Base-by-base conservation (phyloP, 92 coral and sea anemone species). In the Phymanthus crucifer region DNA sequence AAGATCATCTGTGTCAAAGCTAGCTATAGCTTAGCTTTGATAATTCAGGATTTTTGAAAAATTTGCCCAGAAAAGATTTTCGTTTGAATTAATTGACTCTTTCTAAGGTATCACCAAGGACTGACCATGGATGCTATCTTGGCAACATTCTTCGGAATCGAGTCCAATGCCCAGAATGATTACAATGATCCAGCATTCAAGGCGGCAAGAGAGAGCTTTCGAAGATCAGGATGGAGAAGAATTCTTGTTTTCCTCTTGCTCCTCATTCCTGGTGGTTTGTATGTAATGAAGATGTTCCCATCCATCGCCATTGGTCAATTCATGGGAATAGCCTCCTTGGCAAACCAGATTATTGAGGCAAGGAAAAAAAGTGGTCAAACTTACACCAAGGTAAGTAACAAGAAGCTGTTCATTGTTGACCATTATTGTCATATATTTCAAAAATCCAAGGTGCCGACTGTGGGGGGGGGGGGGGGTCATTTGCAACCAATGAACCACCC, bases 41-140 rank as follows among this genome's bases (percentile, higher is more conserved):
- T n/a, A n/a, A n/a, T n/a, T n/a, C 3, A 37, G 40, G 40, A 10
- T 38, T 4, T 38, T 1, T 10, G 18, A 10, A 43, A 2, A 2
- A 0, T 43, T 10, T 43, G 14, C 1, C 0, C 17, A 43, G 48
- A 43, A 11, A 6, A 43, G 10, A 43, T 4, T 38, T 38, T 38
- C 13, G 14, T 10, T 43, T 43, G 14, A 6, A 43, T 43, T 43
- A 2, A 43, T 10, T 6, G 14, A 43, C 14, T 43, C 13, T 43
- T 10, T 43, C 14, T 43, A 45, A 83, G 91, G 77, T 87, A 57
- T 70, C 47, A 64, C n/a, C 91, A 90, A 71, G 83, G 91, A 19
- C 79, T 90, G 27, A 90, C 93, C 3, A 70, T 90, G 76, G 93
- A 90, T 48, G 75, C 80, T n/a, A 87, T 90, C 75, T 78, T 90